A percentile compares a stretch with the other conserved stretches of the same genome.
Conservation (phyloP, 2,888 invertebrate genomes). For the Drosophila parthenogenetica region DNA sequence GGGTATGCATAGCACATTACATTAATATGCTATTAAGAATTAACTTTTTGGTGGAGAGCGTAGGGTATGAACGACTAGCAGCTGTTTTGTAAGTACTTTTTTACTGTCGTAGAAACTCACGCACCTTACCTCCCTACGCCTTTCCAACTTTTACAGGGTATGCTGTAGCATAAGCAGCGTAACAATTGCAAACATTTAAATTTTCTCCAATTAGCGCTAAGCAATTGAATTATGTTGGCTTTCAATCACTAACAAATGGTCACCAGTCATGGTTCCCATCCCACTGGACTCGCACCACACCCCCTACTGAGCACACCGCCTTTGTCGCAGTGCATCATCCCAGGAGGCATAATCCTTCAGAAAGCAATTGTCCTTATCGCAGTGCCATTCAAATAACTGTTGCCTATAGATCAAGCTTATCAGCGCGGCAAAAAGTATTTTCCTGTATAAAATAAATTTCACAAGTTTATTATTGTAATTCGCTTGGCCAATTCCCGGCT, state of each 20-base stretch:
- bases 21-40: no score
- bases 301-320: neutral
- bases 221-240: slow-evolving; percentile 65
- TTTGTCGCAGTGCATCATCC: neutral
- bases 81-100: neutral
- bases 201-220: slow-evolving; percentile 36
- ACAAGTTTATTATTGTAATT: slow-evolving; percentile 77
- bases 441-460: slow-evolving; percentile 77
- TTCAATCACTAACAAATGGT: slow-evolving; percentile 45
- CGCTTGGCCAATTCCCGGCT: slow-evolving; percentile 57
- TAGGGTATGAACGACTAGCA: neutral
- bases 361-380: slow-evolving; percentile 64
- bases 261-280: slow-evolving; percentile 41
- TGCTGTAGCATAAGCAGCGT: slow-evolving; percentile 22
- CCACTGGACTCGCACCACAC: neutral
- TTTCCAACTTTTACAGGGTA: neutral
- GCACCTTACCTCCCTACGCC: no score
- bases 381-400: slow-evolving; percentile 53
- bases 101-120: neutral
- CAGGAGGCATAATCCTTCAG: slow-evolving; percentile 54
- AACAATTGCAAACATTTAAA: slow-evolving; percentile 35
- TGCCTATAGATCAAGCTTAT: slow-evolving; percentile 77
- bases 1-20: neutral
- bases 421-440: slow-evolving; percentile 71
- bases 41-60: no score